phyloP scores from a whole-genome alignment of 1,140 invertebrate species.

The Platyura marginata region DNA sequence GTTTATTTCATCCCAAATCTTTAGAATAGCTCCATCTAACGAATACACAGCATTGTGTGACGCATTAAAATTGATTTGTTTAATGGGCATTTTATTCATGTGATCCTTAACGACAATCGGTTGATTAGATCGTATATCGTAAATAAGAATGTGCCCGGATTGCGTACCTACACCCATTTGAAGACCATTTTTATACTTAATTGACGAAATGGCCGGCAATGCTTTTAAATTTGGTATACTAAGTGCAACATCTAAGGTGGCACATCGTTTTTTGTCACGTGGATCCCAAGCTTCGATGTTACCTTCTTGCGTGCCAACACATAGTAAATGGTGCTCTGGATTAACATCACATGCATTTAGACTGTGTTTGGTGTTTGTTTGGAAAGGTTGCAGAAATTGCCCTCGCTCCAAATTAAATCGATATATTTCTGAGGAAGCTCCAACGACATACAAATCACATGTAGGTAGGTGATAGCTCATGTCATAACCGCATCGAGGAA shows the following conservation, averaged over 20 bases:
- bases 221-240: slow-evolving; percentile 25
- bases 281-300: slow-evolving; percentile 95
- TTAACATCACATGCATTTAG: slow-evolving; percentile 81
- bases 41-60: slow-evolving; percentile 70
- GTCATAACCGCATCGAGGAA: slow-evolving; percentile 91
- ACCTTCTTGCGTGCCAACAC: slow-evolving; percentile 81
- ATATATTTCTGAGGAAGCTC: slow-evolving; percentile 75
- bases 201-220: slow-evolving; percentile 29
- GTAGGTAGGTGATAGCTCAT: slow-evolving; percentile 77
- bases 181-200: slow-evolving; percentile 67
- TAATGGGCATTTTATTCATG: slow-evolving; percentile 84
- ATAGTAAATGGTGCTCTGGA: slow-evolving; percentile 69
- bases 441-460: slow-evolving; percentile 86
- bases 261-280: slow-evolving; percentile 51
- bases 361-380: slow-evolving; percentile 44
- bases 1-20: slow-evolving; percentile 88
- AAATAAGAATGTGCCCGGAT: slow-evolving; percentile 84
- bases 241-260: slow-evolving; percentile 70
- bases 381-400: slow-evolving; percentile 73
- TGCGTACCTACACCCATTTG: slow-evolving; percentile 81
- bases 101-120: slow-evolving; percentile 88
- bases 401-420: slow-evolving; percentile 91
- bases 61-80: slow-evolving; percentile 70
- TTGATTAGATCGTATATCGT: slow-evolving; percentile 84
- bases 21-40: slow-evolving; percentile 80